phyloP scores from a whole-genome alignment of 2,113 vertebrate species.

The Psophia crepitans region DNA sequence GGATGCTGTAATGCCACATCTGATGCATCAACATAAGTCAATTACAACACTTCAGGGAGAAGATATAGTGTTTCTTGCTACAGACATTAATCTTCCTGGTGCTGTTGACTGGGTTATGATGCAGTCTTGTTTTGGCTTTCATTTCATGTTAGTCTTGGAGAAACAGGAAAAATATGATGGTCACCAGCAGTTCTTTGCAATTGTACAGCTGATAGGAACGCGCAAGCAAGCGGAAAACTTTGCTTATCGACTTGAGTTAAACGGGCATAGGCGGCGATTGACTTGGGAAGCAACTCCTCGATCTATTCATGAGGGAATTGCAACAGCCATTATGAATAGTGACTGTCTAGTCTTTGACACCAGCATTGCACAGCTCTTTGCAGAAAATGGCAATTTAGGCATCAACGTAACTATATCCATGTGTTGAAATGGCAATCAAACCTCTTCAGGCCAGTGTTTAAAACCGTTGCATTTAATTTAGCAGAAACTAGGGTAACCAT shows the following conservation, averaged over 20 bases:
- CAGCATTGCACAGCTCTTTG: conserved; percentile 98
- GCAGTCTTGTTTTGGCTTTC: conserved; percentile 99
- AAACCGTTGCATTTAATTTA: conserved; percentile 72
- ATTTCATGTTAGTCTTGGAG: conserved; percentile 98
- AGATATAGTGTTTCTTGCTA: conserved; percentile 98
- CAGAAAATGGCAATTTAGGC: conserved; percentile 98
- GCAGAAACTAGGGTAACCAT: conserved; percentile 69
- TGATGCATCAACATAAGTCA: conserved; percentile 99
- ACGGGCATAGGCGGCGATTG: conserved; percentile 95
- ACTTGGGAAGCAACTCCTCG: conserved; percentile 99
- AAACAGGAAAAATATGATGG: conserved; percentile 99
- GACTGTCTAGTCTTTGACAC: conserved; percentile 99
- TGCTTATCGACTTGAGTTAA: conserved; percentile 95
- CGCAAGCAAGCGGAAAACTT: conserved; percentile 99
- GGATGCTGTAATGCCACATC: conserved; percentile 97
- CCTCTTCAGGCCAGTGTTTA: conserved; percentile 80
- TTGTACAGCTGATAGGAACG: conserved; percentile 98
- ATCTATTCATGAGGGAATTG: conserved; percentile 98
- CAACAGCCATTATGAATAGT: conserved; percentile 99
- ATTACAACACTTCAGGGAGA: conserved; percentile 99
- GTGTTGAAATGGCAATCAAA: conserved; percentile 85
- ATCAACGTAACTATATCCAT: conserved; percentile 99
- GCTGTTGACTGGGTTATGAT: conserved; percentile 99
- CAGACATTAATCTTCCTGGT: conserved; percentile 98
- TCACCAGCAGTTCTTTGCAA: conserved; percentile 99